phyloP scores from a whole-genome alignment of 2,113 vertebrate species.

The Elachura formosa region DNA sequence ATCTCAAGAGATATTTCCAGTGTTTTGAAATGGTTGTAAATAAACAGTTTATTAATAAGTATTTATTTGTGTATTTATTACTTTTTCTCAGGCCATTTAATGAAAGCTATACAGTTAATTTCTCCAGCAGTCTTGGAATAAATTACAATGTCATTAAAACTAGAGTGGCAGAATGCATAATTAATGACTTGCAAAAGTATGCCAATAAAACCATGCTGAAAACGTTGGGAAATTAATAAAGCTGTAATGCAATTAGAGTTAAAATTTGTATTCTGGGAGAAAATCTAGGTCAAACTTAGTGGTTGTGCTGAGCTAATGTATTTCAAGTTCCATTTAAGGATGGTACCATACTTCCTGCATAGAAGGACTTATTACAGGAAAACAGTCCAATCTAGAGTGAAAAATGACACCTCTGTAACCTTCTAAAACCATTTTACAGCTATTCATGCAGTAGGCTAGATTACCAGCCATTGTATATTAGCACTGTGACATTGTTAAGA shows the following conservation, averaged over 20 bases:
- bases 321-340: background rate
- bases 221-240: slow-evolving; percentile 20
- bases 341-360: background rate
- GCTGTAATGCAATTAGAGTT: background rate
- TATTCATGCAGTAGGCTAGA: background rate
- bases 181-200: slow-evolving; percentile 62
- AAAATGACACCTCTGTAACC: background rate
- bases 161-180: slow-evolving; percentile 46
- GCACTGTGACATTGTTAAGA: background rate
- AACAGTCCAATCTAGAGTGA: background rate
- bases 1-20: background rate
- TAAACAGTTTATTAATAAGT: slow-evolving; percentile 43
- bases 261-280: background rate
- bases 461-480: background rate
- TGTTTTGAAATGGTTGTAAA: slow-evolving; percentile 17
- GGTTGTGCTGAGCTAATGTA: background rate
- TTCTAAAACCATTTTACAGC: background rate
- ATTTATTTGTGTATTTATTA: slow-evolving; percentile 53
- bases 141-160: slow-evolving; percentile 56
- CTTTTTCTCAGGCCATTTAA: slow-evolving; percentile 45
- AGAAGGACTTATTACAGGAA: background rate
- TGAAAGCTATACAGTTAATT: slow-evolving; percentile 58
- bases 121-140: slow-evolving; percentile 49
- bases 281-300: background rate
- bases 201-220: slow-evolving; percentile 20